Evolutionary conservation across 2,797 vertebrate genomes (phyloP).

Genomic region (Phataginus tetradactyla): DNA sequence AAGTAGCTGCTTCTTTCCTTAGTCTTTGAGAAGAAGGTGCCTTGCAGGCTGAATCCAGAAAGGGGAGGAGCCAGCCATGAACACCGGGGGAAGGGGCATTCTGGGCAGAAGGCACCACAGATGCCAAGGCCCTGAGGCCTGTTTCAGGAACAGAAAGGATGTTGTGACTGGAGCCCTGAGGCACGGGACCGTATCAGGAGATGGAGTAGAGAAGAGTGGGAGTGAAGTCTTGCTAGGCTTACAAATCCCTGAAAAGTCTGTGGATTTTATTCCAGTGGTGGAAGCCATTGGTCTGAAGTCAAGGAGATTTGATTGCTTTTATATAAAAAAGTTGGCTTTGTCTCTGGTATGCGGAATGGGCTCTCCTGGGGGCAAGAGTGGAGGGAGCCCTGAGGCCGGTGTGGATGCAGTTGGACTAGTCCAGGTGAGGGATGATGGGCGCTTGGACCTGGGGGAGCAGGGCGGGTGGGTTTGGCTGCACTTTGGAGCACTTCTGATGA

Average conservation of each 20-base stretch:
- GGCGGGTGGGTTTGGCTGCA: not conserved
- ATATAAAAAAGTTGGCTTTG: not conserved
- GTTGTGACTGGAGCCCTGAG: not conserved
- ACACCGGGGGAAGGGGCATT: not conserved
- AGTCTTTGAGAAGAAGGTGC: not conserved
- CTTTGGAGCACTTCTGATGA: not conserved
- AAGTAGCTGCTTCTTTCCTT: not conserved
- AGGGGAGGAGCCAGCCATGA: not conserved
- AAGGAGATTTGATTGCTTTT: not conserved
- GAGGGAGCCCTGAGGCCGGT: not conserved
- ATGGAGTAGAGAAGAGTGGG: not conserved
- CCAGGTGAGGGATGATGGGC: not conserved
- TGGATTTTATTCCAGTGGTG: not conserved
- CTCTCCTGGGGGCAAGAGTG: not conserved
- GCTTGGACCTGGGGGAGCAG: not conserved
- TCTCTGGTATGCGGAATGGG: not conserved
- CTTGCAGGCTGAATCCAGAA: not conserved
- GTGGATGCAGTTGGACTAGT: not conserved
- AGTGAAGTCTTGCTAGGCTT: not conserved
- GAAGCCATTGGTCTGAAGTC: not conserved
- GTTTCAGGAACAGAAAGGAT: not conserved
- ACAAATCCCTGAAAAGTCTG: not conserved
- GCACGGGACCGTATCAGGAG: not conserved
- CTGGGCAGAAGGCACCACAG: not conserved
- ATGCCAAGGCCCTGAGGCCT: not conserved